Evolutionary conservation across 2,888 invertebrate genomes (phyloP), one percentile per base, ranked within the genome.

Genomic region (Rhamnusium bicolor): DNA sequence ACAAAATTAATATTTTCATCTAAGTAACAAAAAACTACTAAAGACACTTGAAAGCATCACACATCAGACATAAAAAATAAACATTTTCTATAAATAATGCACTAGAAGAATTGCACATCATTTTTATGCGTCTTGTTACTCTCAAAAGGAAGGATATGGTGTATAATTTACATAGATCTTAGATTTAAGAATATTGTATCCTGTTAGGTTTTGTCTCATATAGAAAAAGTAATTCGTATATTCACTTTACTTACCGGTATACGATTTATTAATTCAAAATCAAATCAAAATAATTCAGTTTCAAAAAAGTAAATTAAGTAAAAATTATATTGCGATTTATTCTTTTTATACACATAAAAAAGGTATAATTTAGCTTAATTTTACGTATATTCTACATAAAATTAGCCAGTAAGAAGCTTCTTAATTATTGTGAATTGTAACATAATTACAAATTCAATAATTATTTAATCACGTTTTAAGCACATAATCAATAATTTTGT

Each of bases 161-260:
- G n/a, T 46, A 24, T 62, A 46, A 62, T 62, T 62, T 62, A 62
- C 62, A 62, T 62, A 62, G 62, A 62, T 62, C 62, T 46, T 47
- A 62, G 62, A 62, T 47, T 62, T 62, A 62, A 62, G 62, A n/a
- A n/a, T n/a, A n/a, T n/a, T n/a, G n/a, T 62, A 62, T 62, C 62
- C 62, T 62, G 62, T 62, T 19, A 19, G 12, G 18, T 19, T 61
- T 61, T 18, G 18, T 32, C 12, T 29, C 8, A 54, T n/a, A 24
- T 27, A 60, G n/a, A 54, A 54, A 54, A 54, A 54, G 32, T 54
- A 54, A 27, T 24, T 54, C 54, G 27, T 54, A n/a, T 40, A 10
- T 40, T 40, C n/a, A 1, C 40, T n/a, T 40, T n/a, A n/a, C 4
- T 10, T 32, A 10, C 32, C 32, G n/a, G n/a, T 10, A 40, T 40